Conservation (phyloP, 2,113 vertebrate species). For the Marmota monax region DNA sequence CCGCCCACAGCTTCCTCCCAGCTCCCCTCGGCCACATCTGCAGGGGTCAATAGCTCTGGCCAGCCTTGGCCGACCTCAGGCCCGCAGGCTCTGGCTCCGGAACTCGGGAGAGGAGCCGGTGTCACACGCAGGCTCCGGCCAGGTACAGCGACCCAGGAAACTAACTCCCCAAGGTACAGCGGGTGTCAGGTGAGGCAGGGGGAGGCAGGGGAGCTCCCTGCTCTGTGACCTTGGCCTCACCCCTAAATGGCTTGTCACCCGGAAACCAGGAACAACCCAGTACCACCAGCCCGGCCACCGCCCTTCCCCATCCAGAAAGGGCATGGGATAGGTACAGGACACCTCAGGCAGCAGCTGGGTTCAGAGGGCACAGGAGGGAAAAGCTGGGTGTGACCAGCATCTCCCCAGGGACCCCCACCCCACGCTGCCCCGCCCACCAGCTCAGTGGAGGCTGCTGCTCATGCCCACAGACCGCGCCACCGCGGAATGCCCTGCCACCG, state of each 20-base stretch:
- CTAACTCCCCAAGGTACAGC: fast-evolving
- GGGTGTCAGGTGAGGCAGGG: neutral
- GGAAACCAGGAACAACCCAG: neutral
- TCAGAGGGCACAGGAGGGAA: neutral
- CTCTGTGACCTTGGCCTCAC: neutral
- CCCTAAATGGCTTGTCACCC: neutral
- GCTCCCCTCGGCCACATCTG: neutral
- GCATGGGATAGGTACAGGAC: neutral
- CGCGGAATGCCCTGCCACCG: neutral
- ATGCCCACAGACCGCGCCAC: no score
- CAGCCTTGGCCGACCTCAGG: neutral
- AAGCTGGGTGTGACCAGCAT: neutral
- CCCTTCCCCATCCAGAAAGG: neutral
- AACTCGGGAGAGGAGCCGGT: neutral
- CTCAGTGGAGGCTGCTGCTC: neutral
- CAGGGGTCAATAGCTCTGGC: neutral
- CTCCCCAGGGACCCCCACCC: neutral
- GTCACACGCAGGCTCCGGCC: no score
- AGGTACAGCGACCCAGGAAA: no score
- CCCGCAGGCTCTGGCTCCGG: neutral
- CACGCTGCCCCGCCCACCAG: fast-evolving
- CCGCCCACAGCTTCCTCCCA: neutral
- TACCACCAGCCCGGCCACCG: neutral
- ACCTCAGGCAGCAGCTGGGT: no score
- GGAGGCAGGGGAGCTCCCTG: neutral